These are phyloP conservation scores for Enteromius fasciolatus DNA, from an alignment of 2,797 vertebrate genomes.

Conservation along the genomic window DNA sequence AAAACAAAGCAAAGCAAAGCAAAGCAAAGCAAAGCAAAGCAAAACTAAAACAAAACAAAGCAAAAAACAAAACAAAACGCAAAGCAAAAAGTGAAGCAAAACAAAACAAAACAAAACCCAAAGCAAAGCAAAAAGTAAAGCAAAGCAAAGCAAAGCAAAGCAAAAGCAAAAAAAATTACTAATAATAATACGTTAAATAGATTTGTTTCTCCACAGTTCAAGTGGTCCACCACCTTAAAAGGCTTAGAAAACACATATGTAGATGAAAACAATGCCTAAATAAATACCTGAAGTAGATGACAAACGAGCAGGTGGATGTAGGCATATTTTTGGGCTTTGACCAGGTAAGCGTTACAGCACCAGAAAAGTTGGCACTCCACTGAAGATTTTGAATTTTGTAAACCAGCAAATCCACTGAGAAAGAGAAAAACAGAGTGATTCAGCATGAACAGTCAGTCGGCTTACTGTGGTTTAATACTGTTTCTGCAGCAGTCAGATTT, in stretches of 20 bases:
- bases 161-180: not conserved
- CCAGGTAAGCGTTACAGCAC: conserved; percentile 90
- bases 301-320: conserved; percentile 84
- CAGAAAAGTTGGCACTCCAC: conserved; percentile 88
- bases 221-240: not conserved
- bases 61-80: too few relatives aligned
- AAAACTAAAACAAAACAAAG: too few relatives aligned
- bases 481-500: not conserved
- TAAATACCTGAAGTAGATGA: conserved; percentile 87
- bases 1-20: too few relatives aligned
- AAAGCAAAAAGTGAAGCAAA: not conserved
- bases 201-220: not conserved
- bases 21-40: too few relatives aligned
- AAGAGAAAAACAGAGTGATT: conserved; percentile 9
- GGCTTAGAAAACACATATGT: not conserved
- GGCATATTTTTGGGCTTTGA: conserved; percentile 90
- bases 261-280: not conserved
- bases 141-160: not conserved
- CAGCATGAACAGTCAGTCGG: not conserved
- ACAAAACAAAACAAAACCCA: too few relatives aligned
- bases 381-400: conserved; percentile 96
- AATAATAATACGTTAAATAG: not conserved
- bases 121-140: not conserved
- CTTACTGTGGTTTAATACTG: not conserved
- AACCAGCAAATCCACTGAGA: conserved; percentile 82